A percentile compares a stretch with the other conserved stretches of the same genome.
These are phyloP conservation scores for Dryobates pubescens DNA, from an alignment of 2,797 vertebrate species.

Conservation along the genomic window DNA sequence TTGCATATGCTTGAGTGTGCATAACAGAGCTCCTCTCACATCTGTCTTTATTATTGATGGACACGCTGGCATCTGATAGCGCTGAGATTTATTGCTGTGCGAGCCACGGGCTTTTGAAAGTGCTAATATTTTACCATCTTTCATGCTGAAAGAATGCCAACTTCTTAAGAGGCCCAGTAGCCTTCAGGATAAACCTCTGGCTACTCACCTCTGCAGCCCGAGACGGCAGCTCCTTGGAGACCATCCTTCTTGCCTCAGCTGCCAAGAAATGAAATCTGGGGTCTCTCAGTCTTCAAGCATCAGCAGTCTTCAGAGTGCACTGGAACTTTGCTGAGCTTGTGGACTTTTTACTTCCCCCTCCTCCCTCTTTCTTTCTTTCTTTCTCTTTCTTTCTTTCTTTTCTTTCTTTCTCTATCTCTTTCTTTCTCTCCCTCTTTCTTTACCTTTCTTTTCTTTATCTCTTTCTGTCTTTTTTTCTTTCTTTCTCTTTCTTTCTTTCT, in stretches of 20 bases:
- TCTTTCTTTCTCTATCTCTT: not conserved
- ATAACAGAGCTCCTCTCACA: conserved; percentile 4
- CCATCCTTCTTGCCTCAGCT: conserved; percentile 14
- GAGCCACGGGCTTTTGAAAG: not conserved
- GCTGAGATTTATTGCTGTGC: not conserved
- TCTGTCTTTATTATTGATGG: conserved; percentile 50
- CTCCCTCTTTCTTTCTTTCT: not conserved
- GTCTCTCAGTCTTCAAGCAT: conserved; percentile 56
- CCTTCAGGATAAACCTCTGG: conserved; percentile 41
- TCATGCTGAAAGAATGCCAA: conserved; percentile 20
- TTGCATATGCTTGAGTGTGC: not conserved
- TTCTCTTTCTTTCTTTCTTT: too few species aligned
- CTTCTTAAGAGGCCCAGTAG: conserved; percentile 44
- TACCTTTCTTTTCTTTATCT: not conserved
- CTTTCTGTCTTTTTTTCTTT: too few species aligned
- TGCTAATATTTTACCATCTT: conserved; percentile 24
- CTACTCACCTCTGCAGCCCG: conserved; percentile 33
- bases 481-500: too few species aligned
- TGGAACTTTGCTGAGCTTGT: conserved; percentile 32
- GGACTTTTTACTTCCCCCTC: not conserved
- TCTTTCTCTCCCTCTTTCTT: too few species aligned
- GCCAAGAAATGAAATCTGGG: conserved; percentile 54
- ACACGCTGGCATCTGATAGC: conserved; percentile 21
- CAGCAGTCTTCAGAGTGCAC: conserved; percentile 18
- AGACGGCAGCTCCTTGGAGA: conserved; percentile 34